phyloP scores from a whole-genome alignment of 2,888 invertebrate species.

The Biston betularia region DNA sequence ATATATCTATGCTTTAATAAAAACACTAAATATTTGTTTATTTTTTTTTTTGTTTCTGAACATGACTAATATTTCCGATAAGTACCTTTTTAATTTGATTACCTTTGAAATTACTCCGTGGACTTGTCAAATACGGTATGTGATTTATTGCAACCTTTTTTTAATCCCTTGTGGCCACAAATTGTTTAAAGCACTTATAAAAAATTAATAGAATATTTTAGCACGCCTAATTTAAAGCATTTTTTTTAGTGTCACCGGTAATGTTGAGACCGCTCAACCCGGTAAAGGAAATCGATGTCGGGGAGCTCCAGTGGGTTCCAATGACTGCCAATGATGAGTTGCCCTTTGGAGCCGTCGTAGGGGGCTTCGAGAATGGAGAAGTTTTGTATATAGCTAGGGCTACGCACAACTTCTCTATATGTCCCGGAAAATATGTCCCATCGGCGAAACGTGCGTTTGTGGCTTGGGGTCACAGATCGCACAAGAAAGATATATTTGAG shows the following conservation, averaged over 20 bases:
- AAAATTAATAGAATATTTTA: neutral
- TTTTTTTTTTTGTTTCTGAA: neutral
- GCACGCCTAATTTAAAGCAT: neutral
- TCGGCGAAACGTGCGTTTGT: conserved; percentile 27
- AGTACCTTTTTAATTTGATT: neutral
- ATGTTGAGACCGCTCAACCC: neutral
- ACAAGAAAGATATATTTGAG: conserved; percentile 31
- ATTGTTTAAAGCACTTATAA: neutral
- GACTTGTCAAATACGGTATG: no score
- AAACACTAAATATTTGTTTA: neutral
- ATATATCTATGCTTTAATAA: neutral
- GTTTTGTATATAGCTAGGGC: conserved; percentile 35
- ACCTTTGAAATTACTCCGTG: neutral
- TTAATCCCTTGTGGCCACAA: conserved; percentile 3
- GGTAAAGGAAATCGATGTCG: neutral
- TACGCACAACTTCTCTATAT: conserved; percentile 24
- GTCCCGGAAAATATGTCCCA: conserved; percentile 42
- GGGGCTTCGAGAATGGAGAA: conserved; percentile 38
- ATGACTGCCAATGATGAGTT: conserved; percentile 7
- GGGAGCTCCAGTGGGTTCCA: conserved; percentile 29
- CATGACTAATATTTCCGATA: neutral
- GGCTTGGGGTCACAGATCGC: conserved; percentile 28
- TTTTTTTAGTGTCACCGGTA: conserved; percentile 16
- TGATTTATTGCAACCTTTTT: neutral
- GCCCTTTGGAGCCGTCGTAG: conserved; percentile 30